These are phyloP conservation scores for Pangasius macronema DNA, from an alignment of 2,797 vertebrate species.

Conservation along the genomic window DNA sequence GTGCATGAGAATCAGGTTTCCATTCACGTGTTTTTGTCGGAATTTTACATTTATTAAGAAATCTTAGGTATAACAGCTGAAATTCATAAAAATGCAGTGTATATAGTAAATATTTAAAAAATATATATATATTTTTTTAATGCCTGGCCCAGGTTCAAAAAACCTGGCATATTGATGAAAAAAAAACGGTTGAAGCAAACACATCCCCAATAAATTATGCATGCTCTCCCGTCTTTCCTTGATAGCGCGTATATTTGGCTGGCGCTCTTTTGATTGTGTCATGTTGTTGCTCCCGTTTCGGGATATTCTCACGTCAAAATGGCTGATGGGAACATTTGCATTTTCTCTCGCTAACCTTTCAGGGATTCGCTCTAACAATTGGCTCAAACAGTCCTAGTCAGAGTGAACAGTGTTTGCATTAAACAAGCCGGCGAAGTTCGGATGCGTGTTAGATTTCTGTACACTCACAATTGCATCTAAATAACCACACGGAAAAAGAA, in stretches of 20 bases:
- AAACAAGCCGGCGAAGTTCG: constrained; percentile 19
- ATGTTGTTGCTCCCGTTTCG: not conserved
- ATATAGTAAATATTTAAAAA: not conserved
- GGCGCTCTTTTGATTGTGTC: constrained; percentile 6
- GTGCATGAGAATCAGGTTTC: not conserved
- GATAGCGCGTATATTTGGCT: not conserved
- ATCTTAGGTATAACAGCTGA: not conserved
- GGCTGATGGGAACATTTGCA: constrained; percentile 13
- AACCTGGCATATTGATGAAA: not conserved
- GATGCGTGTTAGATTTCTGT: constrained; percentile 18
- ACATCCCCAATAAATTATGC: constrained; percentile 6
- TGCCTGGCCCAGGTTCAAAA: not conserved
- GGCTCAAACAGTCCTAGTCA: not conserved
- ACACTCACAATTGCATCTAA: constrained; percentile 24
- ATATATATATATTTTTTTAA: not conserved
- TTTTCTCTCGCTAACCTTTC: not conserved
- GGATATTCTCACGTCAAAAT: constrained; percentile 8
- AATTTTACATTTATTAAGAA: not conserved
- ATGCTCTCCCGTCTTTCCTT: not conserved
- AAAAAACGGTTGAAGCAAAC: not conserved
- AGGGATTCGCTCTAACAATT: not conserved
- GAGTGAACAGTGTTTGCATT: constrained; percentile 39
- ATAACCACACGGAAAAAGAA: not conserved
- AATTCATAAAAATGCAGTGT: not conserved
- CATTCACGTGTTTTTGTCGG: not conserved